phyloP scores from a whole-genome alignment of 2,797 vertebrate genomes.

The Oreochromis mossambicus region DNA sequence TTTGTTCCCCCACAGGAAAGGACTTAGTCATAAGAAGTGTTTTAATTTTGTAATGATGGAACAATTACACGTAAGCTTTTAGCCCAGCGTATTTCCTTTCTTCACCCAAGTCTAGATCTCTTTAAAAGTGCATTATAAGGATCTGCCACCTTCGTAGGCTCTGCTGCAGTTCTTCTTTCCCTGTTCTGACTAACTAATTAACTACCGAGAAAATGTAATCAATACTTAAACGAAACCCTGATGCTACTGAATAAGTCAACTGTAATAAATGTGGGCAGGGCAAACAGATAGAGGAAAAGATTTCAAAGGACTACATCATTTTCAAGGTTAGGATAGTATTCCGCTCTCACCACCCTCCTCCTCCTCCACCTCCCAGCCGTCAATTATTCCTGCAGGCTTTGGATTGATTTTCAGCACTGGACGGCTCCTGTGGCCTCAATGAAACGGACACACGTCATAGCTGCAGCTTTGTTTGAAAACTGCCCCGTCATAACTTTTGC shows the following conservation, averaged over 20 bases:
- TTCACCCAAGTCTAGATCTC: background rate
- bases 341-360: background rate
- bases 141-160: background rate
- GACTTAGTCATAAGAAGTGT: background rate
- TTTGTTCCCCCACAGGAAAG: background rate
- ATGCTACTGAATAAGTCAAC: slow-evolving; percentile 10
- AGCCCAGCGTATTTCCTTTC: background rate
- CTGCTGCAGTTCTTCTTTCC: background rate
- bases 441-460: slow-evolving; percentile 49
- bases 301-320: slow-evolving; percentile 38
- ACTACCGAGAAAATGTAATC: slow-evolving; percentile 22
- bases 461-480: slow-evolving; percentile 50
- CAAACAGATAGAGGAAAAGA: slow-evolving; percentile 24
- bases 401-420: slow-evolving; percentile 72
- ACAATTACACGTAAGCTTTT: background rate
- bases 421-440: slow-evolving; percentile 65
- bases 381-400: slow-evolving; percentile 56
- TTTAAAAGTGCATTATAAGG: background rate
- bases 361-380: slow-evolving; percentile 25
- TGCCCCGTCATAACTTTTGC: slow-evolving; percentile 44
- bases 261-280: slow-evolving; percentile 8
- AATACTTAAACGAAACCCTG: slow-evolving; percentile 16
- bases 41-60: background rate
- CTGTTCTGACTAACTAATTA: background rate
- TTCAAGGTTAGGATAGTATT: slow-evolving; percentile 33